Conservation (phyloP, 2,888 invertebrate genomes). For the Oxyscelio sp. region DNA sequence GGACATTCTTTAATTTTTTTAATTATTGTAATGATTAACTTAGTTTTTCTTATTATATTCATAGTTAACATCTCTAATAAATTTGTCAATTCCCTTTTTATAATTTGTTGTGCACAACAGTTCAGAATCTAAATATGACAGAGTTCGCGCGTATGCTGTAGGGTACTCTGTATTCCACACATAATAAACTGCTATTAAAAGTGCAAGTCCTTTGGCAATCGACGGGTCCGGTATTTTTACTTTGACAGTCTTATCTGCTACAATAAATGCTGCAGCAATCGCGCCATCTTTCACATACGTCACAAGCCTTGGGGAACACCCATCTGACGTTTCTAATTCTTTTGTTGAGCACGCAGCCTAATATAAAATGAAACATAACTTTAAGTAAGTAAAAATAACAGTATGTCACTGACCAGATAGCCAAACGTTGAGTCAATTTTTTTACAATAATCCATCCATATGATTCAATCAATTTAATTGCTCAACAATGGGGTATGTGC, state of each 20-base stretch:
- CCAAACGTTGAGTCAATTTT: background rate
- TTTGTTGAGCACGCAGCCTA: slow-evolving; percentile 42
- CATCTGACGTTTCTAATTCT: slow-evolving; percentile 30
- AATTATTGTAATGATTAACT: background rate
- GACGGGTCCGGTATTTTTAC: slow-evolving; percentile 30
- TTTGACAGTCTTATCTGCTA: slow-evolving; percentile 38
- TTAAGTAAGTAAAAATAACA: background rate
- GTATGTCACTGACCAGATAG: background rate
- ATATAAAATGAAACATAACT: background rate
- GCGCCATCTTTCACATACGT: slow-evolving; percentile 26
- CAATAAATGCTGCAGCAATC: slow-evolving; percentile 35
- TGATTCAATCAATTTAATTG: background rate
- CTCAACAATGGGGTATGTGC: too few species aligned
- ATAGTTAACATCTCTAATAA: slow-evolving; percentile 24
- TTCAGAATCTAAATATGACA: slow-evolving; percentile 33
- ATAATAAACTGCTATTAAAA: slow-evolving; percentile 43
- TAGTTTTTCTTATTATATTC: slow-evolving; percentile 8
- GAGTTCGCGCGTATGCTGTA: slow-evolving; percentile 34
- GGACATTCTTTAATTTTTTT: background rate
- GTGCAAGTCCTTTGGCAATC: slow-evolving; percentile 16
- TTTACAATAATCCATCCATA: too few species aligned
- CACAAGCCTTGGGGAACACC: slow-evolving; percentile 35
- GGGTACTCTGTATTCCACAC: slow-evolving; percentile 46
- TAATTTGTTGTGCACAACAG: slow-evolving; percentile 9
- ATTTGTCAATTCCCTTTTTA: slow-evolving; percentile 27